These are phyloP conservation scores for Otus scops DNA, from an alignment of 2,797 vertebrate species.

Conservation along the genomic window DNA sequence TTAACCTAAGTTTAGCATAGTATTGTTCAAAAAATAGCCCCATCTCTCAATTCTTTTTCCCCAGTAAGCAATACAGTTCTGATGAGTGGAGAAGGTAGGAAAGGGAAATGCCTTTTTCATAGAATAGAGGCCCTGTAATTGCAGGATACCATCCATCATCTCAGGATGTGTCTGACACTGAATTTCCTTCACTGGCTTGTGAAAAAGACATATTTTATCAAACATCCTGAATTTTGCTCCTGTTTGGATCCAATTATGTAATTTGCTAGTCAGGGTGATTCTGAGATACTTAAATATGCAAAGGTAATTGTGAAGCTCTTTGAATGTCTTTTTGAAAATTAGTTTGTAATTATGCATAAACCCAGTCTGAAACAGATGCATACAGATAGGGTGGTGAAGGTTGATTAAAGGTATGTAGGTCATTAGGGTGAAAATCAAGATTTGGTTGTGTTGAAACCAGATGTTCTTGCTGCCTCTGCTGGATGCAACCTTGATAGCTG, in stretches of 20 bases:
- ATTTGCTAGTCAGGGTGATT: not conserved
- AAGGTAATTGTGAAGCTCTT: not conserved
- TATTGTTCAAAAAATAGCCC: slow-evolving; percentile 23
- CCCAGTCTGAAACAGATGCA: not conserved
- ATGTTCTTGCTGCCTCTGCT: not conserved
- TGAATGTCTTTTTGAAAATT: not conserved
- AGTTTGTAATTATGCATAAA: not conserved
- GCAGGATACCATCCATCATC: slow-evolving; percentile 53
- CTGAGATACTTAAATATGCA: not conserved
- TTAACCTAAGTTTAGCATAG: not conserved
- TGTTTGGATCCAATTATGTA: not conserved
- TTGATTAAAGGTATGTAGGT: not conserved
- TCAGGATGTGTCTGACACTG: slow-evolving; percentile 20
- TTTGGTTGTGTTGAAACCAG: not conserved
- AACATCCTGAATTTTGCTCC: slow-evolving; percentile 2
- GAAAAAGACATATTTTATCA: slow-evolving; percentile 25
- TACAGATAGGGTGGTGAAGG: not conserved
- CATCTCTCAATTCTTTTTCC: not conserved
- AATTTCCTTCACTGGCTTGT: slow-evolving; percentile 34
- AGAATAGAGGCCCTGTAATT: not conserved
- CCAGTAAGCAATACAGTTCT: not conserved
- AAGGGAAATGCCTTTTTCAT: slow-evolving; percentile 40
- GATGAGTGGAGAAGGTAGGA: not conserved
- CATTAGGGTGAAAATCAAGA: not conserved
- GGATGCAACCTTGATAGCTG: not conserved